Evolutionary conservation across 2,888 invertebrate species (phyloP), one percentile per base, ranked within the genome.

Genomic region (Phyto melanocephala): DNA sequence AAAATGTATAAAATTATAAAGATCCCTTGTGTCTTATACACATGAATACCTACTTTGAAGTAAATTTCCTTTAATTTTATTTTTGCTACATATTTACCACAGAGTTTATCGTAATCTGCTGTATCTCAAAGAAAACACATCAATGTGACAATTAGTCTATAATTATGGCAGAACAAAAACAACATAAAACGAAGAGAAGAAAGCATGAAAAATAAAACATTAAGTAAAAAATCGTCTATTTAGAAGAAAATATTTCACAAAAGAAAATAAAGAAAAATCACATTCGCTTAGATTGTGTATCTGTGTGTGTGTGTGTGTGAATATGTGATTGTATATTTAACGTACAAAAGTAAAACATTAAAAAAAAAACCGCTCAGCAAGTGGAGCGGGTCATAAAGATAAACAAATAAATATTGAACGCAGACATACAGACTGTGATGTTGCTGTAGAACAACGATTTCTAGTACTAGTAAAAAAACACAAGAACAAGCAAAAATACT

Each of bases 341-440:
- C 28, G 28, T 13, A 71, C 35, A 24, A 58, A 56, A 56, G n/a
- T 52, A 28, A 42, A 63, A 40, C 8, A 50, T 65, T 52, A 58
- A 50, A 52, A 79, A n/a, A n/a, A 67, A 35, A 56, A 56, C 33
- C 28, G 71, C 63, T 40, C 65, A 79, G 72, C 79, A 79, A 79
- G 79, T 72, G 65, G 58, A 71, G 72, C 79, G 72, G 63, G 33
- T 72, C 58, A 65, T 65, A 65, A 79, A 79, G 79, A 78, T 79
- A 79, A 72, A 79, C 65, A 79, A 72, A 68, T 68, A 75, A 75
- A 60, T 60, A 67, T 76, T 67, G 42, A 56, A 67, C 56, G 71
- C 79, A 79, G 84, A 58, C 84, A 84, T 84, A 71, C 81, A 84
- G 84, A 72, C 84, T 81, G 79, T 81, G 56, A 62, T 77, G 54